Base-by-base conservation (phyloP, 2,797 vertebrate genomes). In the Sebastes dallii region DNA sequence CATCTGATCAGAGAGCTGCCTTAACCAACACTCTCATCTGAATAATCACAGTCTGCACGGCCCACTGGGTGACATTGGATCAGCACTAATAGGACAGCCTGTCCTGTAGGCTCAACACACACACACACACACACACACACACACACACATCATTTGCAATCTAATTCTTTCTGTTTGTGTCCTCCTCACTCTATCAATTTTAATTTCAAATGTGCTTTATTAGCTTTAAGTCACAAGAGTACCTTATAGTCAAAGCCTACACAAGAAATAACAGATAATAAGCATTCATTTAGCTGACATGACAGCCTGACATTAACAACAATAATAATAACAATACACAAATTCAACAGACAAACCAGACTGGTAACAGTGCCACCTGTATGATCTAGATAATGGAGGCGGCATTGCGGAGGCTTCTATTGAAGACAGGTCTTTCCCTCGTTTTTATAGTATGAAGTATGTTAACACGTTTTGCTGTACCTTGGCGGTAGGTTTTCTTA, bases 31-130 rank as follows among this genome's bases (percentile, higher is more conserved):
- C 78, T 71, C 78, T 74, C 81, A 81, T 85, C 75, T 89, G 85
- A 87, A 89, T 89, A 89, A 89, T 89, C 77, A 83, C 50, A 65
- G 80, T 20, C 16, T 66, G 78, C 69, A 74, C 20, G 24, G 80
- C 82, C 77, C 77, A 64, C 67, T 74, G 77, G 80, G n/a, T 52
- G 85, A 85, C 82, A 68, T 36, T 24, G 52, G 72, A 83, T 87
- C 87, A 85, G 80, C 85, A 71, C 65, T 68, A 87, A 87, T 80
- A 78, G 54, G 58, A 52, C 73, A 12, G 72, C 50, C 70, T 82
- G 83, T 86, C 86, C 78, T 71, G 62, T 60, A 65, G 66, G 69
- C 77, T 70, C 24, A 60, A 34, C 9, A 30, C 29, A 30, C 29
- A 30, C 29, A 30, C 29, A 39, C 36, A 39, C 36, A 39, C 36